A percentile compares a stretch with the other conserved stretches of the same genome.
Conservation (phyloP, 2,888 invertebrate genomes). For the Hydropsyche betteni region DNA sequence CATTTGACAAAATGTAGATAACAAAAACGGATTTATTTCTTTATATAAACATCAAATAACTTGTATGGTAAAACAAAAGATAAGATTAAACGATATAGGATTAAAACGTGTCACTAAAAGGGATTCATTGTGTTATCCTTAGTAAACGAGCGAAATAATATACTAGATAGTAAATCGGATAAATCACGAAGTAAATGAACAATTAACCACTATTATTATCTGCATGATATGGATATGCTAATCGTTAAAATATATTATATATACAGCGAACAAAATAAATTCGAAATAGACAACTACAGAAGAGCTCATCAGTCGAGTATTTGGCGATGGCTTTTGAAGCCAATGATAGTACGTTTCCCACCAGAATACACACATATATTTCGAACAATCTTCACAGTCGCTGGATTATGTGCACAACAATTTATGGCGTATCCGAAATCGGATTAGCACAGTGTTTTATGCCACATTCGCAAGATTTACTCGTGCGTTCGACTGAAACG, state of each 20-base stretch:
- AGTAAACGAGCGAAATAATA: too few species aligned
- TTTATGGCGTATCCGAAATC: constrained; percentile 27
- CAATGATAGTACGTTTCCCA: neutral
- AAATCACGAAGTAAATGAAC: neutral
- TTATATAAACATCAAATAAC: too few species aligned
- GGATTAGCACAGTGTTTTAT: constrained; percentile 30
- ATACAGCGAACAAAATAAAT: too few species aligned
- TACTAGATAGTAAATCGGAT: neutral
- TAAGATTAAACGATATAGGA: too few species aligned
- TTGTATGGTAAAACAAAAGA: too few species aligned
- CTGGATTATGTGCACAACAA: constrained; percentile 24
- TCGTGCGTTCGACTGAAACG: constrained; percentile 13
- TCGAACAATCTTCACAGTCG: constrained; percentile 15
- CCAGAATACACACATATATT: neutral
- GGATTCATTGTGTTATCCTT: too few species aligned
- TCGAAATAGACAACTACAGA: neutral
- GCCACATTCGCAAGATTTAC: constrained; percentile 33
- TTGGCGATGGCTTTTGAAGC: neutral
- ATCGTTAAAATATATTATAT: neutral
- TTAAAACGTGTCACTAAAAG: too few species aligned
- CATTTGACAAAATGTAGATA: too few species aligned
- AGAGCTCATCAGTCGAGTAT: neutral
- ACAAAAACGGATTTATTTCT: too few species aligned
- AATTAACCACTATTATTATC: neutral
- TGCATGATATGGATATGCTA: neutral